These are phyloP conservation scores for Kuschelorhynchus macadamiae DNA, from an alignment of 2,888 invertebrate species.

Conservation along the genomic window DNA sequence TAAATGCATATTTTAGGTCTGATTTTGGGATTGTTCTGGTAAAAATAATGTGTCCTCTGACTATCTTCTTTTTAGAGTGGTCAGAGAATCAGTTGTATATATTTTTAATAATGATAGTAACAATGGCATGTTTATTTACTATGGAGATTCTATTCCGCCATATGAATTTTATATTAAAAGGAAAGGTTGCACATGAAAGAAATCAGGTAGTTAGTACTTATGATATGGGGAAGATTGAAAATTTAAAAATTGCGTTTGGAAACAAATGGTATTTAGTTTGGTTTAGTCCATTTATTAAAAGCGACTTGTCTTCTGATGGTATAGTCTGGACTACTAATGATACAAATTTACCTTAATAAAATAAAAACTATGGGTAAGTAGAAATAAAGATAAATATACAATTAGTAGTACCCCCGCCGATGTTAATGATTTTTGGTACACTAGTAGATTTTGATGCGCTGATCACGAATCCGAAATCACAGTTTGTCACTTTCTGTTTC, in stretches of 20 bases:
- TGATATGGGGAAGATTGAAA: slow-evolving; percentile 80
- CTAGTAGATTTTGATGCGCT: too few species aligned
- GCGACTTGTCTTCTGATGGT: slow-evolving; percentile 85
- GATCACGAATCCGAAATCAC: too few species aligned
- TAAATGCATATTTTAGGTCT: slow-evolving; percentile 74
- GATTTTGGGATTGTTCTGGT: slow-evolving; percentile 73
- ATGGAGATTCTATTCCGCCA: slow-evolving; percentile 80
- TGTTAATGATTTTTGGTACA: too few species aligned
- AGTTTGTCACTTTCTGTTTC: too few species aligned
- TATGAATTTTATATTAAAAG: slow-evolving; percentile 77
- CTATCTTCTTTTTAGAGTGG: slow-evolving; percentile 79
- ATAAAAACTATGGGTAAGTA: too few species aligned
- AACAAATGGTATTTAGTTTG: slow-evolving; percentile 83
- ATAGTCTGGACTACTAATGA: slow-evolving; percentile 71
- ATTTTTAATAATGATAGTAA: slow-evolving; percentile 79
- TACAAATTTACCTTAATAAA: too few species aligned
- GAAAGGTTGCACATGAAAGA: slow-evolving; percentile 83
- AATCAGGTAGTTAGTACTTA: slow-evolving; percentile 74
- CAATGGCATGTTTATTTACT: slow-evolving; percentile 77
- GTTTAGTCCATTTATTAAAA: slow-evolving; percentile 84
- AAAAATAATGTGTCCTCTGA: slow-evolving; percentile 82
- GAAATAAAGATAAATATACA: too few species aligned
- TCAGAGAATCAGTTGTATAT: slow-evolving; percentile 78
- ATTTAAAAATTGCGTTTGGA: slow-evolving; percentile 84
- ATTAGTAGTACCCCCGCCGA: too few species aligned